phyloP scores from a whole-genome alignment of 2,113 vertebrate species.

The Boleophthalmus pectinirostris region DNA sequence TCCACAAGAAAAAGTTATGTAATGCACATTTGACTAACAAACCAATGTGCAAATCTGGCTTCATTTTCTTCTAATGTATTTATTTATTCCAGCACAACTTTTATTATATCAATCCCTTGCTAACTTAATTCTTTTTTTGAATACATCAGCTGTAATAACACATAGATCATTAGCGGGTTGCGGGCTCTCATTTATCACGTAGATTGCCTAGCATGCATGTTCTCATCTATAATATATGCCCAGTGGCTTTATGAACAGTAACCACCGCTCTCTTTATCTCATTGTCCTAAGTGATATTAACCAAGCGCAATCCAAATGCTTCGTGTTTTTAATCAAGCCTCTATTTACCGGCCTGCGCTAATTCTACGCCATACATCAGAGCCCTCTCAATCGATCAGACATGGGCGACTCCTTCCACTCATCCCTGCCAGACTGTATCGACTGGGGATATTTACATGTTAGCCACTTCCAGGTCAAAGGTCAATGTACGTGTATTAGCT shows the following conservation, averaged over 20 bases:
- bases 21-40: no score
- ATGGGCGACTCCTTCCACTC: conserved; percentile 38
- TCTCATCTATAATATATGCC: conserved; percentile 55
- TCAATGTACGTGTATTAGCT: conserved; percentile 30
- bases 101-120: conserved; percentile 31
- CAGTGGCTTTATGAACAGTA: conserved; percentile 46
- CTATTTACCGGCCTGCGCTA: conserved; percentile 31
- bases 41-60: background rate
- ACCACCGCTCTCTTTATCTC: conserved; percentile 43
- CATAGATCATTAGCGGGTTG: conserved; percentile 37
- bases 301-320: conserved; percentile 46
- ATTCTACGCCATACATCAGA: conserved; percentile 54
- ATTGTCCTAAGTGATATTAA: conserved; percentile 65
- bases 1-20: no score
- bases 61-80: conserved; percentile 5
- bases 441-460: conserved; percentile 41
- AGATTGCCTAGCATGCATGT: conserved; percentile 38
- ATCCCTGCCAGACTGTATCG: conserved; percentile 39
- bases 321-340: conserved; percentile 60
- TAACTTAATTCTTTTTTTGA: conserved; percentile 17
- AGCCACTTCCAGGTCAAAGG: conserved; percentile 42
- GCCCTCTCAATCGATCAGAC: conserved; percentile 45
- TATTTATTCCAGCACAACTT: conserved; percentile 15
- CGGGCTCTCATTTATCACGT: conserved; percentile 45
- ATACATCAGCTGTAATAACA: conserved; percentile 16